These are phyloP conservation scores for Triplophysa rosa DNA, from an alignment of 2,113 vertebrate species.

Conservation along the genomic window DNA sequence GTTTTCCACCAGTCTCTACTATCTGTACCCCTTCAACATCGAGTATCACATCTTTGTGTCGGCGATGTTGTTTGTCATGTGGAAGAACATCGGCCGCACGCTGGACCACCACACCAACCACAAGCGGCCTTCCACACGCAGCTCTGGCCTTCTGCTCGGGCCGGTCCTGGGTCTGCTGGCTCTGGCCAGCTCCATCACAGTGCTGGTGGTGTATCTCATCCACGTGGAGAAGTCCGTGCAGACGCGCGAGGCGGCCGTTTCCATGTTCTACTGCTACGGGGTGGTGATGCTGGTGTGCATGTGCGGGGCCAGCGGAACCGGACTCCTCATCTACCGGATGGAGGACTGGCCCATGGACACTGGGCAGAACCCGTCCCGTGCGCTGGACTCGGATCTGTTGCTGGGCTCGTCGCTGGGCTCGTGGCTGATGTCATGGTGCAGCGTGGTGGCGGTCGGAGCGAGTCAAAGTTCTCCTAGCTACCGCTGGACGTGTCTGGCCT, in stretches of 20 bases:
- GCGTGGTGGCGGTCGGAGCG: constrained; percentile 81
- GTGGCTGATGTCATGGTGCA: constrained; percentile 98
- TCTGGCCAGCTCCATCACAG: constrained; percentile 83
- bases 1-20: constrained; percentile 87
- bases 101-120: constrained; percentile 75
- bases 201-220: constrained; percentile 88
- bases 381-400: constrained; percentile 86
- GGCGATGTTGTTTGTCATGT: constrained; percentile 90
- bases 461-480: constrained; percentile 72
- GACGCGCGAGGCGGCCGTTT: constrained; percentile 80
- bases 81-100: constrained; percentile 92
- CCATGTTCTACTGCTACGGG: constrained; percentile 89
- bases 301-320: constrained; percentile 77
- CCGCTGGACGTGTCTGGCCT: constrained; percentile 87
- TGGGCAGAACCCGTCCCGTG: constrained; percentile 85
- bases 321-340: constrained; percentile 82
- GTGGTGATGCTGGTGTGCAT: constrained; percentile 82
- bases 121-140: constrained; percentile 68
- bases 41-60: constrained; percentile 98
- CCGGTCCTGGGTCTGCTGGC: constrained; percentile 80
- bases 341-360: constrained; percentile 80
- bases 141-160: constrained; percentile 74
- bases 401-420: constrained; percentile 88
- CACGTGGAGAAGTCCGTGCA: constrained; percentile 79
- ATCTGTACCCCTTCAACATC: constrained; percentile 94